Evolutionary conservation across 2,888 invertebrate genomes (phyloP).

Genomic region (Microplitis manilae): DNA sequence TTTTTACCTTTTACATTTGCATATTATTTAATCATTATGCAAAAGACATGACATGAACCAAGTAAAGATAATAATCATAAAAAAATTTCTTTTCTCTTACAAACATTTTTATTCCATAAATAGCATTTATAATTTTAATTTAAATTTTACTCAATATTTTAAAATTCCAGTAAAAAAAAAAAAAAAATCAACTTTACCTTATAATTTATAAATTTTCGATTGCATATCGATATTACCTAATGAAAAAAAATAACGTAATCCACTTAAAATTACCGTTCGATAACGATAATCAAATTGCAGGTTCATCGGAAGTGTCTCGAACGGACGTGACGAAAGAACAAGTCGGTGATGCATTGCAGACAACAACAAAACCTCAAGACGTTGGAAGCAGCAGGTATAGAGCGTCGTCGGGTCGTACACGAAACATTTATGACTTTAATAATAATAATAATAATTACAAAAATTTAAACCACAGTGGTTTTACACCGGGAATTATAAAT

Average conservation of each 20-base stretch:
- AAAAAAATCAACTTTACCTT: neutral
- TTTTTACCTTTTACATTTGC: neutral
- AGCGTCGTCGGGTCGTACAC: conserved; percentile 53
- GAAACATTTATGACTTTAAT: conserved; percentile 57
- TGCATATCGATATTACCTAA: neutral
- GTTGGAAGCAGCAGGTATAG: conserved; percentile 69
- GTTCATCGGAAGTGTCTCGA: conserved; percentile 49
- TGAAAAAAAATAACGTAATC: neutral
- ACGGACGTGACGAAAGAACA: conserved; percentile 49
- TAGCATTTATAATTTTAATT: neutral
- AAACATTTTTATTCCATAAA: neutral
- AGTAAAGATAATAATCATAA: conserved; percentile 13
- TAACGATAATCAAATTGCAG: conserved; percentile 47
- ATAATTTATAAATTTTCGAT: neutral
- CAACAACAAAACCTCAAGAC: conserved; percentile 43
- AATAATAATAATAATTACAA: conserved; percentile 35
- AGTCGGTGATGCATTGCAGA: conserved; percentile 45
- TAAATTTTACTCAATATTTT: conserved; percentile 3
- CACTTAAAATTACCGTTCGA: conserved; percentile 10
- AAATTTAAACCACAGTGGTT: conserved; percentile 47
- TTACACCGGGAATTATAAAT: conserved; percentile 46
- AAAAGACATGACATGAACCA: conserved; percentile 6
- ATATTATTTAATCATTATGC: conserved; percentile 4
- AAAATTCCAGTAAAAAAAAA: neutral
- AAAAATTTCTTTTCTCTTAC: conserved; percentile 19